Evolutionary conservation across 2,888 invertebrate species (phyloP), one percentile per base, ranked within the genome.

Genomic region (Dendrolimus pini): DNA sequence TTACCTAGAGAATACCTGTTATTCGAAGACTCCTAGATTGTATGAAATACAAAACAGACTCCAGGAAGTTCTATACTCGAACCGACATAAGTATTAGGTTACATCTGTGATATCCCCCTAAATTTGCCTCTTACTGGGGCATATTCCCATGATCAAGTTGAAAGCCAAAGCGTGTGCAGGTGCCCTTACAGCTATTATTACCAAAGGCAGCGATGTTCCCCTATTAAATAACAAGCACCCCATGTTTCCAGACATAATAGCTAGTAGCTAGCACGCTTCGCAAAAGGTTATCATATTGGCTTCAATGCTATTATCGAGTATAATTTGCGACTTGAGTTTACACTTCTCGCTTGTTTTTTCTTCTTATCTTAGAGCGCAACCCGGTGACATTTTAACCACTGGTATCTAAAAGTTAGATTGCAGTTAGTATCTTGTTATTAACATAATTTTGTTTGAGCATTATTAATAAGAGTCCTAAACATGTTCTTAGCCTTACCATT

Each of bases 401-500:
- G 9, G 1, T 47, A 47, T 47, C 47, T 47, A 10, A 47, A 47
- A 47, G 47, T 47, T 47, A 10, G 47, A 47, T 47, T 47, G 68
- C 47, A 7, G 12, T 67, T 69, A 62, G 61, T 58, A 58, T 66
- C 70, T 75, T 82, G 80, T 77, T 77, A 73, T 59, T 65, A 66
- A 65, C 66, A 30, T 30, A 30, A 30, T 30, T 30, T 71, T 67
- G 64, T 65, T 63, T 69, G 63, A 62, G 56, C 62, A 65, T 66
- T 62, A 30, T 59, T 57, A 59, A 59, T 65, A 61, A 59, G 62
- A 62, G 52, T 62, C 53, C 58, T 55, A 59, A 63, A 52, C 58
- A 58, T 58, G 60, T 60, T 64, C 63, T 60, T 61, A 63, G 71
- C 62, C 85, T 83, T 76, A 90, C 89, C 89, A 74, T 90, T 89